Conservation (phyloP, 2,113 vertebrate species). For the Hypocryptadius cinnamomeus region DNA sequence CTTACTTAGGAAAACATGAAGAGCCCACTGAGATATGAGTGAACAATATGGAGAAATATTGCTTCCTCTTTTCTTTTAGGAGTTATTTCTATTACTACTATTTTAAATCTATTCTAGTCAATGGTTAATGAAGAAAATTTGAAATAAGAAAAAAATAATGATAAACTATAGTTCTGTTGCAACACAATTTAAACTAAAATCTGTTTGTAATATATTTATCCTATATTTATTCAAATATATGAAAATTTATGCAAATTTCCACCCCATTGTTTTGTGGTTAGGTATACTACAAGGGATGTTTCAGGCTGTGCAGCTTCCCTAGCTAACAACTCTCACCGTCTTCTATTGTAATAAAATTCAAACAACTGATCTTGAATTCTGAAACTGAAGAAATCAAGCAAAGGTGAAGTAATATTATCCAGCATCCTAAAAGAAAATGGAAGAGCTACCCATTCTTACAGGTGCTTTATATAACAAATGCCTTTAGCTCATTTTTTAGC, state of each 20-base stretch:
- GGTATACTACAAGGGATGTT: background rate
- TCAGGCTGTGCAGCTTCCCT: background rate
- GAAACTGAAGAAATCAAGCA: background rate
- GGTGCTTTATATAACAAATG: background rate
- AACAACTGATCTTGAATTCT: background rate
- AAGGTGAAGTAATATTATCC: background rate
- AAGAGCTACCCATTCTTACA: background rate
- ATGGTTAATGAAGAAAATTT: background rate
- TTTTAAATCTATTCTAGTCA: background rate
- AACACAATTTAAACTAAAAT: background rate
- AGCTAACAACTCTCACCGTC: background rate
- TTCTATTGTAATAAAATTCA: background rate
- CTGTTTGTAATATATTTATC: background rate
- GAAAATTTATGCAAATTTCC: slow-evolving; percentile 4
- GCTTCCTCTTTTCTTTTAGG: background rate
- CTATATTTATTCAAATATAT: slow-evolving; percentile 25
- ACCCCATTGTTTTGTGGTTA: background rate
- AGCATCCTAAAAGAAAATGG: background rate
- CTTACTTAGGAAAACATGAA: background rate
- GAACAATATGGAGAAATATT: background rate
- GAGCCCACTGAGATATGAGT: background rate
- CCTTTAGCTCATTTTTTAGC: background rate
- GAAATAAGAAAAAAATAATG: background rate
- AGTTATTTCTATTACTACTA: background rate
- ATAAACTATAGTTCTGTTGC: background rate